Evolutionary conservation across 2,113 vertebrate genomes (phyloP).

Genomic region (Eidolon helvum): DNA sequence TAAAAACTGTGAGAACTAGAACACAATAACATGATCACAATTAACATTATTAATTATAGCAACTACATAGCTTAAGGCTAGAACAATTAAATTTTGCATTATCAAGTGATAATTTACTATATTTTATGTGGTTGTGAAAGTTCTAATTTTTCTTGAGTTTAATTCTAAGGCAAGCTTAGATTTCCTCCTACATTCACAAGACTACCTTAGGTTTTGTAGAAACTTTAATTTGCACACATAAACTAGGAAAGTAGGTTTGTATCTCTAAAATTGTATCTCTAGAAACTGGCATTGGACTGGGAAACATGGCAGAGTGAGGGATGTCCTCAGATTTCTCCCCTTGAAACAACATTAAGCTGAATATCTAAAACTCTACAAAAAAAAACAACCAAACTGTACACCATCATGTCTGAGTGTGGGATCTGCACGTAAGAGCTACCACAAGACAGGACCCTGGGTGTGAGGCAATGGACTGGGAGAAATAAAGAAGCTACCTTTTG

Average conservation of each 20-base stretch:
- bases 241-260: neutral
- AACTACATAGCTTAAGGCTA: neutral
- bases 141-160: neutral
- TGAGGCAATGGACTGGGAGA: too few relatives aligned
- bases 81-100: neutral
- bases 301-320: too few relatives aligned
- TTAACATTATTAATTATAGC: neutral
- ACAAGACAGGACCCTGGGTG: too few relatives aligned
- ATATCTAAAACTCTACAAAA: too few relatives aligned
- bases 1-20: neutral
- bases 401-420: too few relatives aligned
- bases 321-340: too few relatives aligned
- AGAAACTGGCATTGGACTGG: neutral
- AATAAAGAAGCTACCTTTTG: too few relatives aligned
- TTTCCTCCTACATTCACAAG: neutral
- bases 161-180: neutral
- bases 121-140: neutral
- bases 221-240: neutral
- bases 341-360: too few relatives aligned
- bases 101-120: neutral
- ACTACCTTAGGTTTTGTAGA: neutral
- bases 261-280: neutral
- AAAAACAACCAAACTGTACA: too few relatives aligned
- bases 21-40: neutral
- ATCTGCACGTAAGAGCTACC: too few relatives aligned